Evolutionary conservation across 1,140 invertebrate genomes (phyloP).

Genomic region (roundworm (Caenorhabditis elegans)): DNA sequence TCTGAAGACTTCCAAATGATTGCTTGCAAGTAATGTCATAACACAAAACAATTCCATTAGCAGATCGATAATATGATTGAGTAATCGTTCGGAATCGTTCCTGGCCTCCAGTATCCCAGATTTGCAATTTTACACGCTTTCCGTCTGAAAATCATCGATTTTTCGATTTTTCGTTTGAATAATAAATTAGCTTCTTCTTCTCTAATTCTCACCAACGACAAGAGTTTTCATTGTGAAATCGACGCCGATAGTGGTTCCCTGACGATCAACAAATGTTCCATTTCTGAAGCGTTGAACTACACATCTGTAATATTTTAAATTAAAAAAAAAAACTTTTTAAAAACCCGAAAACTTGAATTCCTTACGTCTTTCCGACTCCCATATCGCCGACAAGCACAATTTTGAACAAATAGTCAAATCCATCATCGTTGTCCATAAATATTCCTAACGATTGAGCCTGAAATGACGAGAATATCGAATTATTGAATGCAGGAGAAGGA

Average conservation of each 20-base stretch:
- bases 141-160: constrained; percentile 72
- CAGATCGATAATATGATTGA: constrained; percentile 72
- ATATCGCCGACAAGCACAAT: constrained; percentile 81
- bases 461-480: constrained; percentile 7
- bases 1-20: constrained; percentile 74
- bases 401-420: constrained; percentile 74
- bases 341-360: constrained; percentile 65
- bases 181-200: background rate
- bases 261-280: constrained; percentile 85
- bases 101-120: constrained; percentile 92
- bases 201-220: constrained; percentile 72
- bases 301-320: constrained; percentile 70
- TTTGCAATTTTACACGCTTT: constrained; percentile 89
- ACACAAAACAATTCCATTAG: constrained; percentile 74
- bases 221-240: constrained; percentile 96
- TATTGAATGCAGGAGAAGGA: background rate
- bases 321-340: background rate
- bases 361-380: constrained; percentile 81
- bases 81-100: constrained; percentile 77
- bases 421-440: constrained; percentile 59
- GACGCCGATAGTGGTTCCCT: constrained; percentile 90
- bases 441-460: background rate
- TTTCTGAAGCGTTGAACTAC: constrained; percentile 84
- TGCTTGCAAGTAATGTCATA: constrained; percentile 90
- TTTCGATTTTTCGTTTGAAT: background rate